A percentile compares a stretch with the other conserved stretches of the same genome.
Evolutionary conservation across 2,797 vertebrate species (phyloP).

Genomic region (Bryconaethiops microstoma): DNA sequence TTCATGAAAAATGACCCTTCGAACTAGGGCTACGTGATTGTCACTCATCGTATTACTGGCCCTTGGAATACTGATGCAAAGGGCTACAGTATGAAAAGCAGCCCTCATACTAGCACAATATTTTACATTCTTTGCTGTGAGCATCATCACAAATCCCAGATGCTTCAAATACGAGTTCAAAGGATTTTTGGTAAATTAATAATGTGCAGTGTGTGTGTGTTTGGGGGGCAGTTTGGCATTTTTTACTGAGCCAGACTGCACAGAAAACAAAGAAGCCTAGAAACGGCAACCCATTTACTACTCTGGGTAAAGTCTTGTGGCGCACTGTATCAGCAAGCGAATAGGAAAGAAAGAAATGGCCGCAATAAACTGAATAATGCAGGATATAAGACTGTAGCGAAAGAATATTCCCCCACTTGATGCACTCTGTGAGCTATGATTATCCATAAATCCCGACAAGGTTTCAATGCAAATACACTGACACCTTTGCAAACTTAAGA

Average conservation of each 20-base stretch:
- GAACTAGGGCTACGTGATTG: neutral
- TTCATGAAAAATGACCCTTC: too few species aligned
- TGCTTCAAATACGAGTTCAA: neutral
- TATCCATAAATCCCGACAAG: too few species aligned
- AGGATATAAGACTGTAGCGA: too few species aligned
- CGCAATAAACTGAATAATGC: too few species aligned
- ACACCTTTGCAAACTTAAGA: too few species aligned
- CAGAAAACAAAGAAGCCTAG: neutral
- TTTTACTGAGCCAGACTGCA: neutral
- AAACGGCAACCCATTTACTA: too few species aligned
- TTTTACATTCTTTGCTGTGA: neutral
- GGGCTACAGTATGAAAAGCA: neutral
- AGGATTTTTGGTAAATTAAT: neutral
- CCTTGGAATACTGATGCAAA: neutral
- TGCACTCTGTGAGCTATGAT: too few species aligned
- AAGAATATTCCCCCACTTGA: too few species aligned
- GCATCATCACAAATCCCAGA: neutral
- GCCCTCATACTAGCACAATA: neutral
- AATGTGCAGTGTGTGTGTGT: too few species aligned
- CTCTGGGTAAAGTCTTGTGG: too few species aligned
- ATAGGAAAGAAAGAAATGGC: neutral
- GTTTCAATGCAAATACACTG: too few species aligned
- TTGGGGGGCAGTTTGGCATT: too few species aligned
- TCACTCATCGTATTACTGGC: neutral
- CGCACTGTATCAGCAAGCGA: neutral